Evolutionary conservation across 2,888 invertebrate species (phyloP).

Genomic region (Agrochola lota): DNA sequence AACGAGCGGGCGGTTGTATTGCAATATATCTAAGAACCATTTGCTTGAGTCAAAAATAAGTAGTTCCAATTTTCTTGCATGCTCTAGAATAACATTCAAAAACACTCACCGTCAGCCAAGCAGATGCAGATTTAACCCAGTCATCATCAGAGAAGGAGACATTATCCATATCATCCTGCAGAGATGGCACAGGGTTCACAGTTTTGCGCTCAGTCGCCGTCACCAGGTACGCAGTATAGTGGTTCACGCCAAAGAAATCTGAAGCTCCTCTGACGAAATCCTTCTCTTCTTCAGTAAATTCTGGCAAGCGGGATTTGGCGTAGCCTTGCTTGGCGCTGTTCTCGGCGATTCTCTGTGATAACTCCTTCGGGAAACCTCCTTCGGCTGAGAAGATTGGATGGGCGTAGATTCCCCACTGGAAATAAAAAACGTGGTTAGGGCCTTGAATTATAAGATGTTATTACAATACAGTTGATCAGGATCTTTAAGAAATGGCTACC

Average conservation of each 20-base stretch:
- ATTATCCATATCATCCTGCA: constrained; percentile 72
- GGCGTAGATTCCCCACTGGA: constrained; percentile 85
- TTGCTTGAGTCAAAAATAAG: not conserved
- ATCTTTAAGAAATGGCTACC: not conserved
- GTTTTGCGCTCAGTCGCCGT: constrained; percentile 70
- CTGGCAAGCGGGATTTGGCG: constrained; percentile 81
- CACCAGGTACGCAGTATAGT: constrained; percentile 89
- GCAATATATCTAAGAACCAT: not conserved
- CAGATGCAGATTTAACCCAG: constrained; percentile 74
- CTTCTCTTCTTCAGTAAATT: constrained; percentile 81
- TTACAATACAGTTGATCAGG: not conserved
- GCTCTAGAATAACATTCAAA: not conserved
- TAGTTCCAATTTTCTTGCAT: not conserved
- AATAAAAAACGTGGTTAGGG: constrained; percentile 20
- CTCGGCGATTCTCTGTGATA: constrained; percentile 83
- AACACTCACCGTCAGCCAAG: constrained; percentile 74
- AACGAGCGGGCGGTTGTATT: not conserved
- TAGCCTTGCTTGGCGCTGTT: constrained; percentile 85
- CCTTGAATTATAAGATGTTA: not conserved
- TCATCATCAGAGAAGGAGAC: constrained; percentile 65
- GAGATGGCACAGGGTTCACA: constrained; percentile 68
- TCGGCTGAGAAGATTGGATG: constrained; percentile 87
- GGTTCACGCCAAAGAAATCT: constrained; percentile 91
- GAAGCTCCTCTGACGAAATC: constrained; percentile 73
- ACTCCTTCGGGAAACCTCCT: constrained; percentile 89